phyloP scores from a whole-genome alignment of 1,140 invertebrate species.

The Trichogramma pretiosum region DNA sequence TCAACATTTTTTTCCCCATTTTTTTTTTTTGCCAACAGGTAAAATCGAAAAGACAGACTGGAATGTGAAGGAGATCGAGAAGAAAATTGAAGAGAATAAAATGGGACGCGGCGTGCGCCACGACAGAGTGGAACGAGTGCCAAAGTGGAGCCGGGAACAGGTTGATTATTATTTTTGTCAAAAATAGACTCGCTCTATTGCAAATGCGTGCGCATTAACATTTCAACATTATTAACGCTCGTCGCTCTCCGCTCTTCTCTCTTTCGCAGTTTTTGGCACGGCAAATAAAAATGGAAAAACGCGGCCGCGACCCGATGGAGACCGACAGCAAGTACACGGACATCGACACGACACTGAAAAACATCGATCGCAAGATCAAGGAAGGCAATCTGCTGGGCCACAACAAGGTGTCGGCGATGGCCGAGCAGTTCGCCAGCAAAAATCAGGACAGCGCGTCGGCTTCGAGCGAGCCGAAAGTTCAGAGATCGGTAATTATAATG shows the following conservation, averaged over 20 bases:
- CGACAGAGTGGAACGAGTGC: slow-evolving; percentile 68
- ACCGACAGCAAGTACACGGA: slow-evolving; percentile 56
- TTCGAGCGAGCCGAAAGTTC: slow-evolving; percentile 47
- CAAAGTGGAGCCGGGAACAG: slow-evolving; percentile 82
- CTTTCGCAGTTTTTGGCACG: slow-evolving; percentile 72
- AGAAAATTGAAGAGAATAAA: slow-evolving; percentile 80
- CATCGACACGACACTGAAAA: slow-evolving; percentile 73
- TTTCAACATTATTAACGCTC: too few species aligned
- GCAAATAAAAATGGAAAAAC: slow-evolving; percentile 65
- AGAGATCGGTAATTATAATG: slow-evolving; percentile 55
- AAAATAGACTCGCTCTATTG: too few species aligned
- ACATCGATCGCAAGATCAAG: slow-evolving; percentile 70
- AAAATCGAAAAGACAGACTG: slow-evolving; percentile 86
- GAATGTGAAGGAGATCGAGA: slow-evolving; percentile 85
- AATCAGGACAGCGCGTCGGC: slow-evolving; percentile 55
- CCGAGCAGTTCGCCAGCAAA: slow-evolving; percentile 64
- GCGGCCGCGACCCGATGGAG: slow-evolving; percentile 50
- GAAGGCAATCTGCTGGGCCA: slow-evolving; percentile 66
- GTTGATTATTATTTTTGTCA: too few species aligned
- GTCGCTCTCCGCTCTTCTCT: too few species aligned
- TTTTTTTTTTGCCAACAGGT: slow-evolving; percentile 41
- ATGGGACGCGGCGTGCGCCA: slow-evolving; percentile 55
- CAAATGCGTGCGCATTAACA: too few species aligned
- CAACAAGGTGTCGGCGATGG: slow-evolving; percentile 82
- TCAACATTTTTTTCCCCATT: background rate